Base-by-base conservation (phyloP, 2,888 invertebrate species). In the Embidobia sp. region DNA sequence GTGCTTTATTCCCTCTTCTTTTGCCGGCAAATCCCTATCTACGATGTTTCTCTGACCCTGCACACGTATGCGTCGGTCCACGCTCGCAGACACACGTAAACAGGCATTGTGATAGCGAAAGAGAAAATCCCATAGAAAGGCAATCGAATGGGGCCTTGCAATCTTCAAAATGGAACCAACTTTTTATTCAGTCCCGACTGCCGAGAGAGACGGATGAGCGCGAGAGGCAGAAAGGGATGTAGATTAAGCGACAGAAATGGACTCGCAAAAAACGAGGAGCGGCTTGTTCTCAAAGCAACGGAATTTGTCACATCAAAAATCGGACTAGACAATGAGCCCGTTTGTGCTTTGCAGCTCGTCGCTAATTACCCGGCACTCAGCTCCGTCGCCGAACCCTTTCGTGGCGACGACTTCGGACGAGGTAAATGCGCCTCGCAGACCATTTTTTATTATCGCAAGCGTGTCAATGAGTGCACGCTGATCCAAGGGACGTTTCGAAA, bases 321-420 rank as follows among this genome's bases (percentile, higher is more conserved):
- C 75, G 64, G 63, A 64, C 7, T n/a, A 78, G 77, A 82, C 80
- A 81, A 81, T 79, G 77, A 75, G 74, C 66, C 73, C 83, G 80
- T 85, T 85, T 84, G 83, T 82, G 83, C 83, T 83, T 82, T 80
- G 81, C 81, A 82, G 79, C 78, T 74, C 79, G 80, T 79, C 79
- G 80, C 83, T 86, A 86, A 86, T 86, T 86, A 85, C 84, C 82
- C 79, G 64, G 73, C 78, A 64, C 73, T 69, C 73, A 76, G 64
- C 64, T 66, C 57, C 37, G 73, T 64, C 59, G 69, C 31, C 57
- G 29, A 75, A 67, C 75, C 66, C 63, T 72, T 75, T 67, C 22
- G 18, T 64, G n/a, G 48, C 40, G 37, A 33, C 49, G 42, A 42
- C 48, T 40, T 49, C 40, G 37, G 26, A 66, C 44, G 63, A 72